A percentile compares a stretch with the other conserved stretches of the same genome.
Evolutionary conservation across 2,888 invertebrate species (phyloP).

Genomic region (Conistra vaccinii): DNA sequence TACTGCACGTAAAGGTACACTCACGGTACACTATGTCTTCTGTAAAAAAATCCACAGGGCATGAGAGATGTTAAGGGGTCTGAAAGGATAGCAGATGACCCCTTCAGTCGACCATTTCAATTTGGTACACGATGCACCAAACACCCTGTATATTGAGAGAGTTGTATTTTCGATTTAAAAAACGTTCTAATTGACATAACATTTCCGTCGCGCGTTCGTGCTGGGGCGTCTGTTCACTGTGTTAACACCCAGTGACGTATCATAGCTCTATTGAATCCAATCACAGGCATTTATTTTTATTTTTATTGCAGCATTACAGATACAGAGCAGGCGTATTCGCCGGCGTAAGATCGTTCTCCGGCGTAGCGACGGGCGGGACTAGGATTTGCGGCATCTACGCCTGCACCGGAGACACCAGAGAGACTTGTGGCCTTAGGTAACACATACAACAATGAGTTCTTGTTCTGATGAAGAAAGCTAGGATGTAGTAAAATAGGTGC

Average conservation of each 20-base stretch:
- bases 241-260: background rate
- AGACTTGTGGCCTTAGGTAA: conserved; percentile 86
- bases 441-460: background rate
- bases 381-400: conserved; percentile 89
- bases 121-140: too few relatives aligned
- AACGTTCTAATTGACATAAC: background rate
- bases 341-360: conserved; percentile 88
- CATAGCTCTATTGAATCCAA: background rate
- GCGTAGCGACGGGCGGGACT: conserved; percentile 85
- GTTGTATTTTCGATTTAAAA: background rate
- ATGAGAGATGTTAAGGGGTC: too few relatives aligned
- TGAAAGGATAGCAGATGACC: too few relatives aligned
- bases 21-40: background rate
- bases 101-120: too few relatives aligned
- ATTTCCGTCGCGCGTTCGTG: background rate
- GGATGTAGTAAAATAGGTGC: background rate
- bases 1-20: background rate
- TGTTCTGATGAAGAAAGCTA: background rate
- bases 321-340: conserved; percentile 89
- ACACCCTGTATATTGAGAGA: too few relatives aligned
- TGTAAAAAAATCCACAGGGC: too few relatives aligned
- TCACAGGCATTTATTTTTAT: background rate
- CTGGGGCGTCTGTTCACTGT: background rate
- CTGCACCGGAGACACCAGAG: conserved; percentile 84
- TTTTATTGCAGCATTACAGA: conserved; percentile 79